Conservation (phyloP, 2,797 vertebrate species). For the Tarsius wallacei region DNA sequence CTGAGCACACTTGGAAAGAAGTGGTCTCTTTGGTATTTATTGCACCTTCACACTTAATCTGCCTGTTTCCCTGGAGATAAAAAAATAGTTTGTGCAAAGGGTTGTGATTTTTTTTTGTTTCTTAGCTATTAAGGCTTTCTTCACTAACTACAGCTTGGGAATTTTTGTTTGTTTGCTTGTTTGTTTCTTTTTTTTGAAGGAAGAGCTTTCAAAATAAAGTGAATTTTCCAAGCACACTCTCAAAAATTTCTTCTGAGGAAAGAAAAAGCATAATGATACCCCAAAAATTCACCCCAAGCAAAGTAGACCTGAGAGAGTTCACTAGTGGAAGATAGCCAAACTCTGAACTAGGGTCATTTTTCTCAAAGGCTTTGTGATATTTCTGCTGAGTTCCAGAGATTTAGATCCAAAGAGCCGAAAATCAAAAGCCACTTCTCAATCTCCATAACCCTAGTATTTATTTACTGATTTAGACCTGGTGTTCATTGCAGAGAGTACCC, state of each 20-base stretch:
- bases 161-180: slow-evolving; percentile 60
- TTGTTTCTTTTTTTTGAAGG: not conserved
- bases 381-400: not conserved
- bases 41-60: slow-evolving; percentile 85
- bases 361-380: slow-evolving; percentile 21
- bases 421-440: slow-evolving; percentile 18
- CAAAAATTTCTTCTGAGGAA: slow-evolving; percentile 46
- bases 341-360: slow-evolving; percentile 49
- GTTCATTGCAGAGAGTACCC: not conserved
- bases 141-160: slow-evolving; percentile 51
- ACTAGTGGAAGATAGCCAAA: slow-evolving; percentile 59
- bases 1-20: slow-evolving; percentile 87
- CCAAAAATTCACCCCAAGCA: not conserved
- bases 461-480: slow-evolving; percentile 53
- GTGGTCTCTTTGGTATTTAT: slow-evolving; percentile 76
- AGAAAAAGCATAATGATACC: slow-evolving; percentile 41
- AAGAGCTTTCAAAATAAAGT: slow-evolving; percentile 55
- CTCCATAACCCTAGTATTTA: slow-evolving; percentile 34
- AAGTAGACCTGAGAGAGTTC: slow-evolving; percentile 58
- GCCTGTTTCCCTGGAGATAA: slow-evolving; percentile 78
- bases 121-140: slow-evolving; percentile 70
- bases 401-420: slow-evolving; percentile 40
- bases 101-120: slow-evolving; percentile 71
- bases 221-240: slow-evolving; percentile 34
- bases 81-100: slow-evolving; percentile 72